Conservation (phyloP, 2,797 vertebrate species). For the Liasis olivaceus region DNA sequence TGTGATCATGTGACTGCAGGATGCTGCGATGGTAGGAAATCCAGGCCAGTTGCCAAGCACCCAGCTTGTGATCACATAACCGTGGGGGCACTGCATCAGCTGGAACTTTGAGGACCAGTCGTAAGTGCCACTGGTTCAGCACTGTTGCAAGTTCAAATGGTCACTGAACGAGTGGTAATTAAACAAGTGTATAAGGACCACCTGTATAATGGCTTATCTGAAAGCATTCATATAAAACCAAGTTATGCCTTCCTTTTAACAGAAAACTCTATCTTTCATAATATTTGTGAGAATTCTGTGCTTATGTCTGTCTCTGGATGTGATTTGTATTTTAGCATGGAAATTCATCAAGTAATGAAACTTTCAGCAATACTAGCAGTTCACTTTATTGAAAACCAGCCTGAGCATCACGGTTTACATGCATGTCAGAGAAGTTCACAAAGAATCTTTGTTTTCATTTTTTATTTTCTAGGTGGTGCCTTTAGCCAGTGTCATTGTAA, state of each 20-base stretch:
- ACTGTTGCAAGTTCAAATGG: too few species aligned
- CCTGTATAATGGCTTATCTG: not conserved
- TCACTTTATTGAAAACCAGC: not conserved
- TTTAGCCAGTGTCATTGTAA: constrained; percentile 95
- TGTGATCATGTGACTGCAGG: too few species aligned
- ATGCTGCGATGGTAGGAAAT: too few species aligned
- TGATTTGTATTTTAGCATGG: not conserved
- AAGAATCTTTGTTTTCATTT: not conserved
- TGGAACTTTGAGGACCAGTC: too few species aligned
- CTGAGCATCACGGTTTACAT: not conserved
- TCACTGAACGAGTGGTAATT: too few species aligned
- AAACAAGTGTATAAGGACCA: too few species aligned
- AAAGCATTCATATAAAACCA: not conserved
- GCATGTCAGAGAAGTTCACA: not conserved
- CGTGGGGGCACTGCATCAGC: too few species aligned
- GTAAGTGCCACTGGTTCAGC: too few species aligned
- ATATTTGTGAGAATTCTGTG: not conserved
- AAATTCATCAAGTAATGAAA: not conserved
- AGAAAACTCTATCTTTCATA: not conserved
- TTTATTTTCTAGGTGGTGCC: constrained; percentile 88
- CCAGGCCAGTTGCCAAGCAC: too few species aligned
- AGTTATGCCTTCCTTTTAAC: not conserved
- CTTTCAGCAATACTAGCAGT: not conserved
- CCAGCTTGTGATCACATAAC: too few species aligned
- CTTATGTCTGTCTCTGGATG: not conserved